Evolutionary conservation across 2,113 vertebrate genomes (phyloP), one percentile per base, ranked within the genome.

Genomic region (Alethe diademata): DNA sequence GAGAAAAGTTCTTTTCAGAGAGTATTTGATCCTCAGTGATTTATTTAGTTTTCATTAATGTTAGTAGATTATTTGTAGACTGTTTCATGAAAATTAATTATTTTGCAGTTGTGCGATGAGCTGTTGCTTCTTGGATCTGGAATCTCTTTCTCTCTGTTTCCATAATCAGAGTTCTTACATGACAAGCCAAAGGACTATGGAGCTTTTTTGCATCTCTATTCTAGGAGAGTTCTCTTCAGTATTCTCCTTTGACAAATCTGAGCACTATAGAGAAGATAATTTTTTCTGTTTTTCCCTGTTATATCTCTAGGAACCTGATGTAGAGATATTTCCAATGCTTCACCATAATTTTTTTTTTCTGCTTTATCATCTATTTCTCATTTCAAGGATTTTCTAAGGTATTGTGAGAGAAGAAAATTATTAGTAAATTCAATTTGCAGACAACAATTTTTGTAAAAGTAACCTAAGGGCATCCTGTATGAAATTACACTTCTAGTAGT

Each of bases 401-500:
- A 92, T 92, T 74, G 60, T 72, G 64, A 80, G 56, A 74, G 48
- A 95, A 88, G 65, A 16, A 96, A 87, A 95, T 93, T 92, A 91
- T 92, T 85, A 86, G 48, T 78, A 96, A 95, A 97, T 93, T 92
- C 89, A 91, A 67, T 95, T 96, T 96, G 24, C 65, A 94, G 81
- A 76, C 78, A 95, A 78, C 65, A 87, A 12, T 83, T 96, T 94
- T 93, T 76, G 3, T 83, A 83, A 94, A 83, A 88, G 18, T 25
- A 83, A 33, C 88, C 90, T 91, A 66, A 88, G 62, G 81, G 64
- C 71, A 95, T 89, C 26, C 15, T 85, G 22, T 86, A 92, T 76
- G 51, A 91, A 96, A 93, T 78, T 93, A 92, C 18, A 80, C n/a
- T 96, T 95, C 47, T 51, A 85, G 65, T 67, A 92, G 40, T 67